Evolutionary conservation across 2,113 vertebrate species (phyloP), one percentile per base, ranked within the genome.

Genomic region (Coptodon bakossiorum): DNA sequence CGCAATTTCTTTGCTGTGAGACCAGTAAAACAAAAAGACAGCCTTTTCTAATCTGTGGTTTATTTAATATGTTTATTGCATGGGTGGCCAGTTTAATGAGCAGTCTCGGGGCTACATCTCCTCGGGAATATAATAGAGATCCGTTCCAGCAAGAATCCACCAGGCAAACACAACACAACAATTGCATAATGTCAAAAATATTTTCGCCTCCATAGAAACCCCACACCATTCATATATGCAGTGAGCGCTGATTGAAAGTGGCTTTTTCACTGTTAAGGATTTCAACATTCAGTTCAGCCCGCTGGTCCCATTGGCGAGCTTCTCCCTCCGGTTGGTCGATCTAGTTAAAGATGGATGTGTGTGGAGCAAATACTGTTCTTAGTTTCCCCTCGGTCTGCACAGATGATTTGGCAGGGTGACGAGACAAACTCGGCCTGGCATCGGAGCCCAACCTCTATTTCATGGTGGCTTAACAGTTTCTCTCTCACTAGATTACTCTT

Each of bases 401-500:
- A 95, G 93, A 96, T 96, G 96, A 95, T 96, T 96, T 97, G 96
- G 95, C 95, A 92, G 88, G 40, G 87, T 94, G 95, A 96, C 96
- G 96, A 96, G 94, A 95, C 93, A 96, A 96, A 96, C 96, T 96
- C 93, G 88, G 95, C 88, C 94, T 86, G 88, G 95, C 93, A 96
- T 95, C 94, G 93, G 96, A 95, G 91, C 89, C 94, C 91, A 94
- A 95, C 94, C 92, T 95, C 95, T 95, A 96, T 96, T 96, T 97
- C 95, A 96, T 96, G 94, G 95, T 95, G 93, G 94, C 95, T 97
- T 96, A 96, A 93, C 96, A 96, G 95, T 95, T 95, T 95, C 94
- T 91, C 89, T 93, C 90, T 92, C 92, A 91, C 91, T 92, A 94
- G 91, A 95, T 96, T 95, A 94, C 90, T 95, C 91, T 92, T 92